Conservation (phyloP, 2,797 vertebrate genomes). For the Tympanoctomys barrerae region DNA sequence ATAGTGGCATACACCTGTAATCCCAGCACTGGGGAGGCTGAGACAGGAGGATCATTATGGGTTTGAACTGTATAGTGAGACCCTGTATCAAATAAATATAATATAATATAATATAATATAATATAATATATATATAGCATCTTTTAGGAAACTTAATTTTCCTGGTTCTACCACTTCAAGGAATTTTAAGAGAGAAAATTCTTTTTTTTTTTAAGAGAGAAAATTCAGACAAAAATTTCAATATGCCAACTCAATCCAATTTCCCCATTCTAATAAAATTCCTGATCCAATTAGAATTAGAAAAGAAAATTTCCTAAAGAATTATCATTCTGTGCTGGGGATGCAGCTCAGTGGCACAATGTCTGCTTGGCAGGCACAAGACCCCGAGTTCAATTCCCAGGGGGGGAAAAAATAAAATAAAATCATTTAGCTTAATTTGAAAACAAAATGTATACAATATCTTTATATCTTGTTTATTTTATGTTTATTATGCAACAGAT, state of each 20-base stretch:
- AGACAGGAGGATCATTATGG: too few relatives aligned
- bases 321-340: neutral
- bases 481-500: neutral
- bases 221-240: neutral
- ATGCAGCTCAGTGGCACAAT: too few relatives aligned
- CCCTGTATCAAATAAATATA: too few relatives aligned
- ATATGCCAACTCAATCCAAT: neutral
- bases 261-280: conserved; percentile 31
- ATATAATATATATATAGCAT: too few relatives aligned
- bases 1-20: too few relatives aligned
- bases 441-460: conserved; percentile 6
- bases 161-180: conserved; percentile 15
- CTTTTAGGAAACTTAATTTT: neutral
- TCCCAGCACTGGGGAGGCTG: too few relatives aligned
- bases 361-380: too few relatives aligned
- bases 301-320: conserved; percentile 45
- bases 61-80: too few relatives aligned
- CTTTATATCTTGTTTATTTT: neutral
- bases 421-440: conserved; percentile 22
- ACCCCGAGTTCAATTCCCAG: too few relatives aligned
- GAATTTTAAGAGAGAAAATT: too few relatives aligned
- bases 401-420: neutral
- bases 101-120: too few relatives aligned
- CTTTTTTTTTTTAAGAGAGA: neutral
- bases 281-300: neutral